Percentiles rank a stretch among this genome's conserved stretches.
phyloP scores from a whole-genome alignment of 2,113 vertebrate species.

The Capreolus pygargus region DNA sequence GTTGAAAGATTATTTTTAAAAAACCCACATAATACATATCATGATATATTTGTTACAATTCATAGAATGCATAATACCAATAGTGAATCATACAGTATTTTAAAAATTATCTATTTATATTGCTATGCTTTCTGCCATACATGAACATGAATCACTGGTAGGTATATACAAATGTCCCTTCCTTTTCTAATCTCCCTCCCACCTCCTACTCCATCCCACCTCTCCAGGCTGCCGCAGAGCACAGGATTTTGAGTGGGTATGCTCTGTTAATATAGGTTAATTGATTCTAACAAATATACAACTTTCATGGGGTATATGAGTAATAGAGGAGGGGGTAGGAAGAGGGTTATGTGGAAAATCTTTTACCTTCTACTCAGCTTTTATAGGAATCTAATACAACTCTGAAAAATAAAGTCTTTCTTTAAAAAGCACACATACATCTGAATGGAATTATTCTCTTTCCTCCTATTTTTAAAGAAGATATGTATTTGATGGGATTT shows the following conservation, averaged over 20 bases:
- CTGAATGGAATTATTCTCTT: neutral
- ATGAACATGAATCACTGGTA: neutral
- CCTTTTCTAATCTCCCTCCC: neutral
- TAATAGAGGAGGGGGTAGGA: rapidly evolving
- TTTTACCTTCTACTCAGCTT: neutral
- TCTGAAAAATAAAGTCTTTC: neutral
- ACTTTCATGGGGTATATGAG: neutral
- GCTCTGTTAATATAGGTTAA: neutral
- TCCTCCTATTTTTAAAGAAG: neutral
- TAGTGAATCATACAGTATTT: neutral
- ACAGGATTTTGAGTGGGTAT: neutral
- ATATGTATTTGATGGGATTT: neutral
- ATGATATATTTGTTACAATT: neutral
- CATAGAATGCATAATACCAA: neutral
- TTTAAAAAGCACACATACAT: neutral
- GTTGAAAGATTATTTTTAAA: neutral
- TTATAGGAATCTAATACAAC: neutral
- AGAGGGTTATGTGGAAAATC: neutral
- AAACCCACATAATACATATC: neutral
- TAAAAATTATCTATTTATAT: neutral
- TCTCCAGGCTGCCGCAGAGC: neutral
- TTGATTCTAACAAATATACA: neutral
- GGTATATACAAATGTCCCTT: neutral
- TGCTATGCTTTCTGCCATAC: neutral
- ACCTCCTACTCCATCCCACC: neutral